phyloP scores from a whole-genome alignment of 2,888 invertebrate species.

The Mythimna impura region DNA sequence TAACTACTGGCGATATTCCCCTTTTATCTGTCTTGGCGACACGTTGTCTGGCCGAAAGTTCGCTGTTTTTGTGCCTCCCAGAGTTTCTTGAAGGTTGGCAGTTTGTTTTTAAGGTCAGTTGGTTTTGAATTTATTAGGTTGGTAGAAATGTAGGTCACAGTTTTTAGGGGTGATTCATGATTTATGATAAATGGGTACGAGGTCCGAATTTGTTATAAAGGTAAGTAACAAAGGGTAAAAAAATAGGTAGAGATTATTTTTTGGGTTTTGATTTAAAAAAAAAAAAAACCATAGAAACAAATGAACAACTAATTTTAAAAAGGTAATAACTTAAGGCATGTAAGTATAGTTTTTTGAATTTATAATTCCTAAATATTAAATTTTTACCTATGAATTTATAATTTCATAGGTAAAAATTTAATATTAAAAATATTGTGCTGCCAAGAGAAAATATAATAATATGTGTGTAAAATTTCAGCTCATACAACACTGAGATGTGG shows the following conservation, averaged over 20 bases:
- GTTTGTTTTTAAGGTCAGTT: slow-evolving; percentile 23
- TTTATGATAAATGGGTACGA: background rate
- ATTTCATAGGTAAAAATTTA: no score
- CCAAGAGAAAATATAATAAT: no score
- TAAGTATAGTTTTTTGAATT: no score
- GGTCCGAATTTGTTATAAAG: background rate
- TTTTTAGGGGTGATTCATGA: slow-evolving; percentile 3
- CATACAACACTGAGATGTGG: no score
- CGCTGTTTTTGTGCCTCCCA: slow-evolving; percentile 30
- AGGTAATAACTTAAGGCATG: no score
- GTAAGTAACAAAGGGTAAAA: background rate
- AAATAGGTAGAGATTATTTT: background rate
- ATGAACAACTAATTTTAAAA: no score
- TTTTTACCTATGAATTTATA: no score
- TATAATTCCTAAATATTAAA: no score
- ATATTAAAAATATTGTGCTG: background rate
- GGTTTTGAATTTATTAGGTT: slow-evolving; percentile 29
- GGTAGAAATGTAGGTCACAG: slow-evolving; percentile 2
- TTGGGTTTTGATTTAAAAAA: no score
- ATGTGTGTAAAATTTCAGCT: no score
- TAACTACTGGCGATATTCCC: slow-evolving; percentile 28
- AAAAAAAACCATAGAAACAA: no score
- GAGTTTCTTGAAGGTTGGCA: slow-evolving; percentile 9
- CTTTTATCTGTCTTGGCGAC: slow-evolving; percentile 54
- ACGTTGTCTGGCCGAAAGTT: slow-evolving; percentile 41